phyloP scores from a whole-genome alignment of 2,888 invertebrate genomes.

The Ectropis crepuscularia region DNA sequence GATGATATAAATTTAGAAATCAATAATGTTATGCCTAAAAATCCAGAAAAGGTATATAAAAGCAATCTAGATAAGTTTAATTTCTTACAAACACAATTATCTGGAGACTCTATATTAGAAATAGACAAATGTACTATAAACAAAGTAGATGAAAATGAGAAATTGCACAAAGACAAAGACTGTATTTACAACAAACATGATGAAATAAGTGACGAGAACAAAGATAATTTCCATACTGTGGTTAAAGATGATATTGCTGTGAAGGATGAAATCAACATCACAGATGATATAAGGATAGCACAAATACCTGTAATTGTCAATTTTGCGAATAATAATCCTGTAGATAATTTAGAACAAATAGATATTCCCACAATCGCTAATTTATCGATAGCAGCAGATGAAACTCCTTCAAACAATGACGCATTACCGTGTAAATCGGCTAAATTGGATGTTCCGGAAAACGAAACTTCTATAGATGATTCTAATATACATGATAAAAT shows the following conservation, averaged over 20 bases:
- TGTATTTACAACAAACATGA: constrained; percentile 42
- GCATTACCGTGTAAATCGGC: constrained; percentile 63
- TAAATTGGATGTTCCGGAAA: constrained; percentile 6
- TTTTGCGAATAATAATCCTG: constrained; percentile 14
- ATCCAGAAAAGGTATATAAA: constrained; percentile 69
- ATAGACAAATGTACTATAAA: constrained; percentile 48
- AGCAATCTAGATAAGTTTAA: constrained; percentile 72
- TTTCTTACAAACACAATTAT: constrained; percentile 76
- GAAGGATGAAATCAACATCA: constrained; percentile 65
- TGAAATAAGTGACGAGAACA: constrained; percentile 40
- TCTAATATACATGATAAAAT: constrained; percentile 54
- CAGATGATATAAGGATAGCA: constrained; percentile 74
- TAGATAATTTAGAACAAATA: constrained; percentile 14
- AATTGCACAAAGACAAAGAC: constrained; percentile 51
- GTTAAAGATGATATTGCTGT: constrained; percentile 36
- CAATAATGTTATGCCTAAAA: constrained; percentile 29
- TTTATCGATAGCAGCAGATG: constrained; percentile 7
- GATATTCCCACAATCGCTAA: constrained; percentile 44
- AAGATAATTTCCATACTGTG: constrained; percentile 15
- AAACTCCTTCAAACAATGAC: constrained; percentile 60
- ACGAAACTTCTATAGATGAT: constrained; percentile 39
- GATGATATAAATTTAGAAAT: constrained; percentile 32
- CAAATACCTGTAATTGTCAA: constrained; percentile 49
- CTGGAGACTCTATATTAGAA: constrained; percentile 52
- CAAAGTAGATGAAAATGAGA: constrained; percentile 47